A percentile compares a stretch with the other conserved stretches of the same genome.
phyloP scores from a whole-genome alignment of 2,113 vertebrate genomes.

The Laticauda colubrina region DNA sequence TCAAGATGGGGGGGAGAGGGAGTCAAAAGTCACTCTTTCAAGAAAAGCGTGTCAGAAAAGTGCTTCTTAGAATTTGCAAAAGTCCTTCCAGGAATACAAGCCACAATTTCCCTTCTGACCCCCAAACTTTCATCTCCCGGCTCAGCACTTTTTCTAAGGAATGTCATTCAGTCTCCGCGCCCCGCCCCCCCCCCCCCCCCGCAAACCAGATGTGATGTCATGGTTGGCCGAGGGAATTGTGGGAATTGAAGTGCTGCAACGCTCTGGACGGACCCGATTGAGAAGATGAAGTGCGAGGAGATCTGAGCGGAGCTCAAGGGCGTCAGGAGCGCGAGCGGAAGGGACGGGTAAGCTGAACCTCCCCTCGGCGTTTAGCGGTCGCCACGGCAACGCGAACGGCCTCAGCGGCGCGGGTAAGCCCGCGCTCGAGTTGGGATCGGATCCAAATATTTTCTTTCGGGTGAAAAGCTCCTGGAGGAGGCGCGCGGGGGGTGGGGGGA shows the following conservation, averaged over 20 bases:
- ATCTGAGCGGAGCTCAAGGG: not conserved
- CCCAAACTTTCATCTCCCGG: not conserved
- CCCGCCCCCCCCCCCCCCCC: not conserved
- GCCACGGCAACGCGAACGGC: constrained; percentile 12
- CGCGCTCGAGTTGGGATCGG: too few relatives aligned
- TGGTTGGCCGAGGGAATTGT: not conserved
- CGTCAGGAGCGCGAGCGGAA: not conserved
- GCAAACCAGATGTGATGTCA: not conserved
- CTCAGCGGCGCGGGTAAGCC: not conserved
- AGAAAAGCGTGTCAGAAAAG: not conserved
- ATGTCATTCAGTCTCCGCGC: not conserved
- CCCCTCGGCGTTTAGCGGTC: not conserved
- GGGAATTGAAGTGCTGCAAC: not conserved
- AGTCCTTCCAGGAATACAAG: not conserved
- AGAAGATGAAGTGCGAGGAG: too few relatives aligned
- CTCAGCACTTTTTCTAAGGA: not conserved
- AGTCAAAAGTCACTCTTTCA: not conserved
- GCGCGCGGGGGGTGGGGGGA: not conserved
- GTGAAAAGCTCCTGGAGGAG: not conserved
- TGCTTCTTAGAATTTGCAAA: not conserved
- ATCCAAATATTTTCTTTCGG: too few relatives aligned
- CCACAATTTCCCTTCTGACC: not conserved
- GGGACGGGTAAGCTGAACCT: not conserved
- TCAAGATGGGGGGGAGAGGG: not conserved
- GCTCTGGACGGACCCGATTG: not conserved